A percentile compares a stretch with the other conserved stretches of the same genome.
Evolutionary conservation across 2,888 invertebrate genomes (phyloP).

Genomic region (Asteroscopus sphinx): DNA sequence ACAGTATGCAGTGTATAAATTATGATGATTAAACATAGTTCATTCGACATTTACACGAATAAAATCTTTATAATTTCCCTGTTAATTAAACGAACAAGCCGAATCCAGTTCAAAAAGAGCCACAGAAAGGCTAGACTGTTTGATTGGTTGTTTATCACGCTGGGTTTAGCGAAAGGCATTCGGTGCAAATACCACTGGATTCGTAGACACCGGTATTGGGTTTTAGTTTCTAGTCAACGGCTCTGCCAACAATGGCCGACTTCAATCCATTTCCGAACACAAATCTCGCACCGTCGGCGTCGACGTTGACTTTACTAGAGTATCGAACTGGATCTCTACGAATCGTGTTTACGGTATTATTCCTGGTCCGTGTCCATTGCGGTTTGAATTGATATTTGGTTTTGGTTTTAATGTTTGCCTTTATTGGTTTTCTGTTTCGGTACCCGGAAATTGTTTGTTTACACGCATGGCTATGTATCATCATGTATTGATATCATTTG

Average conservation of each 20-base stretch:
- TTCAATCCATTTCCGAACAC: conserved; percentile 82
- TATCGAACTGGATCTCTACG: conserved; percentile 75
- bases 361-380: conserved; percentile 61
- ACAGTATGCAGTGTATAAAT: too few relatives aligned
- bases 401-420: conserved; percentile 15
- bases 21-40: too few relatives aligned
- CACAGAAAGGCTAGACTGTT: conserved; percentile 37
- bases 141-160: conserved; percentile 63
- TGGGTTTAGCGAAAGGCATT: conserved; percentile 58
- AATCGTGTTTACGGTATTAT: conserved; percentile 78
- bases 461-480: too few relatives aligned
- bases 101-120: conserved; percentile 19
- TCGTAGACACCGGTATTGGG: conserved; percentile 67
- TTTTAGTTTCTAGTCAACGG: conserved; percentile 74
- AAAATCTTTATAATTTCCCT: too few relatives aligned
- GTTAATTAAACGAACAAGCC: conserved; percentile 15
- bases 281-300: conserved; percentile 74
- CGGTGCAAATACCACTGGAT: conserved; percentile 63
- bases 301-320: conserved; percentile 74
- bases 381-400: conserved; percentile 53
- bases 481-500: too few relatives aligned
- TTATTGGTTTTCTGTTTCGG: conserved; percentile 8
- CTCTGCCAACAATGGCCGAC: conserved; percentile 75
- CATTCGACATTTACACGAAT: too few relatives aligned
- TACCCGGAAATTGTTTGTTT: too few relatives aligned